These are phyloP conservation scores for Macquaria australasica DNA, from an alignment of 2,113 vertebrate species.

Conservation along the genomic window DNA sequence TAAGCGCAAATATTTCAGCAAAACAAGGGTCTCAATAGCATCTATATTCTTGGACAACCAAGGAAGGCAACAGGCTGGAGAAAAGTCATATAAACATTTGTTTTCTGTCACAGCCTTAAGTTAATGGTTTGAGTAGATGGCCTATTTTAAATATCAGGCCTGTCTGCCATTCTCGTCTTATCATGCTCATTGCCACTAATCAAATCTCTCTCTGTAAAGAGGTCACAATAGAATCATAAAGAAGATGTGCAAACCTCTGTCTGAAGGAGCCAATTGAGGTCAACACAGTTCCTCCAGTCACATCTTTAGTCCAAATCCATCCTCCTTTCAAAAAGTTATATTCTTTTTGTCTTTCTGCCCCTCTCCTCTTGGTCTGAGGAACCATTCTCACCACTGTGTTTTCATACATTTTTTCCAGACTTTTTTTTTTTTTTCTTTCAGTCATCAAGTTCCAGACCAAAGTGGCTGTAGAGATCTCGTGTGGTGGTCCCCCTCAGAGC, in stretches of 20 bases:
- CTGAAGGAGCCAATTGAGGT: neutral
- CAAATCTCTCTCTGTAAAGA: neutral
- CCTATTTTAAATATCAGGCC: conserved; percentile 29
- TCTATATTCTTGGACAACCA: conserved; percentile 8
- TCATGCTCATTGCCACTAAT: neutral
- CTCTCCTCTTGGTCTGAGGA: neutral
- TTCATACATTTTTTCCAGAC: neutral
- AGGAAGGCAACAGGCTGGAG: neutral
- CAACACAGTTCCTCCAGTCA: neutral
- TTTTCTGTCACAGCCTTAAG: neutral
- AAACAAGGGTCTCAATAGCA: neutral
- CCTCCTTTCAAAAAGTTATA: neutral
- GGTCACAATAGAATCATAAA: neutral
- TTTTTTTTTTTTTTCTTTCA: conserved; percentile 58
- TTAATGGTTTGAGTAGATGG: conserved; percentile 2
- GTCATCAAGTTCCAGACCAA: conserved; percentile 91
- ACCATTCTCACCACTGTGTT: conserved; percentile 13
- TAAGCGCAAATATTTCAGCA: neutral
- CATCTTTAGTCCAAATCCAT: conserved; percentile 5
- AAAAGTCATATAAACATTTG: neutral
- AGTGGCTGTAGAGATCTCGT: conserved; percentile 91
- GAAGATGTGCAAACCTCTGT: neutral
- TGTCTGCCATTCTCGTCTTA: neutral
- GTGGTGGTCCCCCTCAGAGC: conserved; percentile 92
- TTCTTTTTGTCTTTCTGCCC: neutral